Evolutionary conservation across 2,888 invertebrate species (phyloP).

Genomic region (Pomacea canaliculata): DNA sequence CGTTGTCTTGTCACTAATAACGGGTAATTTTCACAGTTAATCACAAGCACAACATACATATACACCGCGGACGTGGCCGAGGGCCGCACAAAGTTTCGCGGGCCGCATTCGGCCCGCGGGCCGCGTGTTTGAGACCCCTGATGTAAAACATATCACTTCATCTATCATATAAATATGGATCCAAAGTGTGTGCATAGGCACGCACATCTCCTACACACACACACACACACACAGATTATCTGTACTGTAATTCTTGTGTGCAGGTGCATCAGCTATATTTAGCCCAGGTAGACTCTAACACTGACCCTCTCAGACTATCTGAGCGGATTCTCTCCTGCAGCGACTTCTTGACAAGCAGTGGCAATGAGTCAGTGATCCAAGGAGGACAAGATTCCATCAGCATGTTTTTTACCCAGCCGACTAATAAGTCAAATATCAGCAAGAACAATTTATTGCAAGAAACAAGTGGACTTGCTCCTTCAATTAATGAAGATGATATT

Average conservation of each 20-base stretch:
- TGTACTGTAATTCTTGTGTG: neutral
- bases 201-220: too few relatives aligned
- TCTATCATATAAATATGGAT: too few relatives aligned
- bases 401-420: neutral
- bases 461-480: neutral
- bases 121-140: too few relatives aligned
- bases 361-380: constrained; percentile 16
- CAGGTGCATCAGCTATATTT: constrained; percentile 25
- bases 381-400: constrained; percentile 2
- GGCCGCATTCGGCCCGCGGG: too few relatives aligned
- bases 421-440: neutral
- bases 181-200: too few relatives aligned
- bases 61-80: too few relatives aligned
- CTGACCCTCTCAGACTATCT: constrained; percentile 3
- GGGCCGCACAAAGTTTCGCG: too few relatives aligned
- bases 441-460: neutral
- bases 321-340: constrained; percentile 2
- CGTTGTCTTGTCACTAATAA: too few relatives aligned
- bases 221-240: too few relatives aligned
- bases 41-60: too few relatives aligned
- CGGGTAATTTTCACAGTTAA: too few relatives aligned
- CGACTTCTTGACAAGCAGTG: constrained; percentile 14
- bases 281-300: constrained; percentile 4
- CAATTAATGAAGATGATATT: constrained; percentile 3
- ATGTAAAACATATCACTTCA: too few relatives aligned